phyloP scores from a whole-genome alignment of 2,888 invertebrate genomes.

The Phragmatobia fuliginosa region DNA sequence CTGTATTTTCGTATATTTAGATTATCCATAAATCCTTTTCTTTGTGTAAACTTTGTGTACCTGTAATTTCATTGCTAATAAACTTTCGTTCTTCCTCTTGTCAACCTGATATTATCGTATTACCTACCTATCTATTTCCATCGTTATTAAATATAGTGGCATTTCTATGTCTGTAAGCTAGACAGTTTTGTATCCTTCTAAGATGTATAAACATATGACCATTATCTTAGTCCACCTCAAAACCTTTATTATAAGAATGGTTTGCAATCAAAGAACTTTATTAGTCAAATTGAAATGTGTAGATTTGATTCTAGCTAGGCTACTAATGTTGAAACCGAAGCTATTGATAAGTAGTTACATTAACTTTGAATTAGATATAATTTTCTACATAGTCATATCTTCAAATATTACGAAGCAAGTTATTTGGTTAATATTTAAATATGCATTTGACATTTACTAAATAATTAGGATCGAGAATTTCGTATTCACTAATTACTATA shows the following conservation, averaged over 20 bases:
- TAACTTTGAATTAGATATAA: not conserved
- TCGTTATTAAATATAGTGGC: too few species aligned
- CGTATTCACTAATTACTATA: not conserved
- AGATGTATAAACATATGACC: not conserved
- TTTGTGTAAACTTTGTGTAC: too few species aligned
- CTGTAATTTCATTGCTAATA: too few species aligned
- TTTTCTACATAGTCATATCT: not conserved
- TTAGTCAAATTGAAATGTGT: not conserved
- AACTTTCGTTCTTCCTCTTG: too few species aligned
- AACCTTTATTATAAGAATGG: not conserved
- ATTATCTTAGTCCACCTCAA: not conserved
- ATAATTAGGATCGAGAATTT: not conserved
- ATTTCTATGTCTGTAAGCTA: too few species aligned
- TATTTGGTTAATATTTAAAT: conserved; percentile 13
- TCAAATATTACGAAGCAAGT: not conserved
- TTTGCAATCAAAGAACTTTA: not conserved
- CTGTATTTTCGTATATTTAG: too few species aligned
- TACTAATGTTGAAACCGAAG: not conserved
- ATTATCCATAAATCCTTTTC: too few species aligned
- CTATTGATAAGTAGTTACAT: not conserved
- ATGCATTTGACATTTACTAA: conserved; percentile 10
- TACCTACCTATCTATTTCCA: too few species aligned
- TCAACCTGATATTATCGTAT: too few species aligned
- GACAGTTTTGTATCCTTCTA: not conserved
- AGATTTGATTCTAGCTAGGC: not conserved